Conservation (phyloP, 2,113 vertebrate species). For the Progne subis region DNA sequence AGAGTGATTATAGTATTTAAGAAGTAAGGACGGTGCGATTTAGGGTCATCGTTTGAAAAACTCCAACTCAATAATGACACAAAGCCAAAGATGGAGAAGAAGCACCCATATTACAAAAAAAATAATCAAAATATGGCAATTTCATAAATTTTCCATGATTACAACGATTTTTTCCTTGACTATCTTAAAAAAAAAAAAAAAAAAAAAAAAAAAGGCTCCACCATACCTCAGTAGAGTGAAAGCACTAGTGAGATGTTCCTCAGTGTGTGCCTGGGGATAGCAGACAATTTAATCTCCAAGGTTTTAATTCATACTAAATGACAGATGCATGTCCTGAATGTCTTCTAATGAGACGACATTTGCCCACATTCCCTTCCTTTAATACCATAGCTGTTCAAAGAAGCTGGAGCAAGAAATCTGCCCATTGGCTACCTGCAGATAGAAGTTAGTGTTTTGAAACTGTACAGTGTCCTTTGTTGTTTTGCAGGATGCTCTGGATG, state of each 20-base stretch:
- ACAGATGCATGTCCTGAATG: neutral
- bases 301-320: constrained; percentile 12
- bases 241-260: neutral
- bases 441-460: neutral
- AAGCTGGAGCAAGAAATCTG: neutral
- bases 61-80: neutral
- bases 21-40: neutral
- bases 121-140: neutral
- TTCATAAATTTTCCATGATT: neutral
- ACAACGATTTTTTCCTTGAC: neutral
- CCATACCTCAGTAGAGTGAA: neutral
- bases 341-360: constrained; percentile 29
- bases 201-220: neutral
- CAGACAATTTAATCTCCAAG: neutral
- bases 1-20: constrained; percentile 17
- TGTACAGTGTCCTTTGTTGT: neutral
- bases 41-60: neutral
- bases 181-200: neutral
- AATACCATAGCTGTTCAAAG: neutral
- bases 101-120: neutral
- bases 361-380: neutral
- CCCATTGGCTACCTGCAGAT: neutral
- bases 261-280: neutral
- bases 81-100: neutral
- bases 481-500: neutral